Evolutionary conservation across 2,888 invertebrate species (phyloP).

Genomic region (Apotomis turbidana): DNA sequence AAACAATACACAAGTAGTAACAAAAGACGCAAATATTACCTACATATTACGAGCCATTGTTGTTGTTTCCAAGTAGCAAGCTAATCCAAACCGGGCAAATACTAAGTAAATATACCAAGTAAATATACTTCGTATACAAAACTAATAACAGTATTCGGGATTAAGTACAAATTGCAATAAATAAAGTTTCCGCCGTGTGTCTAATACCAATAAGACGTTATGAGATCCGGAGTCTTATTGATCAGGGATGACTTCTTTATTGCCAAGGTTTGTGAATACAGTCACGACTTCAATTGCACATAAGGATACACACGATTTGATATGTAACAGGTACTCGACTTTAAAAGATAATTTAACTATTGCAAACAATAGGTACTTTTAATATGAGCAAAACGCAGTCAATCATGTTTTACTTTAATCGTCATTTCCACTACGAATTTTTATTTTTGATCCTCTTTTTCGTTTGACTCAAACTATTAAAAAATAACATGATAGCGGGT

Average conservation of each 20-base stretch:
- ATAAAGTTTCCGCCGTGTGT: conserved; percentile 35
- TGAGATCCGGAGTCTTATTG: conserved; percentile 32
- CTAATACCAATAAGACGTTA: conserved; percentile 32
- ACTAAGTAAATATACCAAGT: conserved; percentile 21
- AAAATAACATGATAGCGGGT: too few species aligned
- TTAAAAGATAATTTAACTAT: too few species aligned
- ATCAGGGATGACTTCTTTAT: conserved; percentile 27
- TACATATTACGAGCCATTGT: conserved; percentile 28
- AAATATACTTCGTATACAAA: conserved; percentile 28
- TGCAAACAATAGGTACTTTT: too few species aligned
- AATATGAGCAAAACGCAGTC: too few species aligned
- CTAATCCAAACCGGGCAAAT: conserved; percentile 18
- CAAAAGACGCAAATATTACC: conserved; percentile 31
- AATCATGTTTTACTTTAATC: too few species aligned
- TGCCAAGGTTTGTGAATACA: conserved; percentile 8
- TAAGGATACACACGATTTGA: background rate
- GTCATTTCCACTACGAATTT: too few species aligned
- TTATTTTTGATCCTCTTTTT: too few species aligned
- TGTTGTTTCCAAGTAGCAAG: conserved; percentile 9
- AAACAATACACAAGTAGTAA: conserved; percentile 21
- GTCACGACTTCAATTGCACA: background rate
- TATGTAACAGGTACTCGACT: too few species aligned
- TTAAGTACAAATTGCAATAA: conserved; percentile 41
- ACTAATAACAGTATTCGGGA: conserved; percentile 37
- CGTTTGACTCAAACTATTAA: too few species aligned